Evolutionary conservation across 2,113 vertebrate genomes (phyloP), one percentile per base, ranked within the genome.

Genomic region (Solenodon paradoxus): DNA sequence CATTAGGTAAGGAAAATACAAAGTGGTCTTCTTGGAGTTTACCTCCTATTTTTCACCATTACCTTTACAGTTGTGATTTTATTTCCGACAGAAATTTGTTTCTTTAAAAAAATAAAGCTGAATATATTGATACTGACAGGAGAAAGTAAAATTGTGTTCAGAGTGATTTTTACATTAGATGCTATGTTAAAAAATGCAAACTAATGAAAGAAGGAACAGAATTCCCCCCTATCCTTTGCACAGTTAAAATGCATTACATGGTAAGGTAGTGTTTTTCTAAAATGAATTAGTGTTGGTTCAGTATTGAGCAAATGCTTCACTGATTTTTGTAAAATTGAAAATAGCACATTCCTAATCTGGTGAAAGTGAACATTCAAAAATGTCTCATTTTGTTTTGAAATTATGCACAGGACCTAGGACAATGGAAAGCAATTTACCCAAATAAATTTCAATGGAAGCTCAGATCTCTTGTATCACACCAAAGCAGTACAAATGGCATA

Each of bases 401-500:
- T 95, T 96, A 82, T 74, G 12, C 45, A 61, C 38, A 51, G 1
- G 51, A 61, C 77, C 84, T 45, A 32, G 40, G 19, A 84, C 22
- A 92, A 86, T 68, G 68, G 51, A 40, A 95, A 85, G 3, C 3
- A 59, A 57, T 57, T 94, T 80, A 85, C 35, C 30, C 28, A 92
- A 84, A 53, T 77, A 71, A 82, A 72, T 79, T 89, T 85, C 15
- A 53, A 9, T 17, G 45, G 53, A 61, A 96, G 89, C 20, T 92
- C 83, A 80, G 49, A 79, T 79, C 77, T 68, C 79, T 47, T 86
- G 61, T 95, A n/a, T 90, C 24, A 90, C 78, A 83, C 64, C 30
- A 78, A 6, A 95, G 75, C 92, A 95, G 40, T 94, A 94, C 92
- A 95, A 96, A 96, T 86, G 55, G 96, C 84, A 97, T 84, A 96